Evolutionary conservation across 2,888 invertebrate genomes (phyloP).

Genomic region (Polyommatus icarus): DNA sequence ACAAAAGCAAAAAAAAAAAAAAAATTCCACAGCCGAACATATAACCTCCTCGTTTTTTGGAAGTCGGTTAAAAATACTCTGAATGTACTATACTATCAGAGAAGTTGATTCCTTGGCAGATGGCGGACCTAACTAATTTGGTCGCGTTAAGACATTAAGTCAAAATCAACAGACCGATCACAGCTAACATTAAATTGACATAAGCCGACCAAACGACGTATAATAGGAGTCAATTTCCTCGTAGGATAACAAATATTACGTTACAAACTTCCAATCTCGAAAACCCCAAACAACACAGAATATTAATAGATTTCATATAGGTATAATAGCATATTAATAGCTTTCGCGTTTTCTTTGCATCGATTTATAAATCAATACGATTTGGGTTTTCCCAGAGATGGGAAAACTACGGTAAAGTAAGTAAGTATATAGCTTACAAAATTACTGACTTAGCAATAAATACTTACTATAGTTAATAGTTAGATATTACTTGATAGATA

Average conservation of each 20-base stretch:
- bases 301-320: neutral
- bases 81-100: no score
- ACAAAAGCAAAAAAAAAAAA: no score
- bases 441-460: neutral
- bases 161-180: no score
- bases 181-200: neutral
- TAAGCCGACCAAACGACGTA: neutral
- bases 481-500: neutral
- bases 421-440: neutral
- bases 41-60: no score
- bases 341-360: neutral
- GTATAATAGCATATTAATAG: slow-evolving; percentile 1
- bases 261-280: neutral
- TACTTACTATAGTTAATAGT: neutral
- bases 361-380: neutral
- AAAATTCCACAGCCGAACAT: no score
- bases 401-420: neutral
- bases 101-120: no score
- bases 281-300: neutral
- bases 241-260: neutral
- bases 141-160: no score
- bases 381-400: neutral
- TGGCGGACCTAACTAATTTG: no score
- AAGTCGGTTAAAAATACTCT: no score
- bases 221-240: neutral